Conservation (phyloP, 2,113 vertebrate genomes). For the Hystrix brachyura region DNA sequence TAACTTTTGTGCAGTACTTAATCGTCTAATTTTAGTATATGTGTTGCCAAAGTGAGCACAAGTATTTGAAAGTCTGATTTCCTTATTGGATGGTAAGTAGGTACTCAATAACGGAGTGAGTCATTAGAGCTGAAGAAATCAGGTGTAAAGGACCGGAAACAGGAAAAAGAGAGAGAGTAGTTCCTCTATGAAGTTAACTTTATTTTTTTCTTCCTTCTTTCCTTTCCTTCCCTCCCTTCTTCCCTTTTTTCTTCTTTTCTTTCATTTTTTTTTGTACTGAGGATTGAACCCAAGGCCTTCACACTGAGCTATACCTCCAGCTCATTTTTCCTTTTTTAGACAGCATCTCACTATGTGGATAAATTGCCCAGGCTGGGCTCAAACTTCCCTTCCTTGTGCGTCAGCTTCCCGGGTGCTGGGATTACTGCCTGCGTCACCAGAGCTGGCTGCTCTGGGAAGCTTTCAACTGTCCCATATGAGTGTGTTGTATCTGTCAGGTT, state of each 20-base stretch:
- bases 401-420: not conserved
- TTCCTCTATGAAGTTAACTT: not conserved
- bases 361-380: not conserved
- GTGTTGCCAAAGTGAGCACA: too few relatives aligned
- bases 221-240: too few relatives aligned
- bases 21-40: too few relatives aligned
- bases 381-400: not conserved
- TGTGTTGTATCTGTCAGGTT: conserved; percentile 32
- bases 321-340: not conserved
- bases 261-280: not conserved
- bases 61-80: conserved; percentile 32
- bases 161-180: not conserved
- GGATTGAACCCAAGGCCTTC: not conserved
- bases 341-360: not conserved
- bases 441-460: not conserved
- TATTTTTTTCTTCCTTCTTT: not conserved
- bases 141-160: not conserved
- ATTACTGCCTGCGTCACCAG: not conserved
- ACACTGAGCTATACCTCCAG: not conserved
- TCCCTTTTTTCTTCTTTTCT: not conserved
- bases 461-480: not conserved
- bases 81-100: conserved; percentile 28
- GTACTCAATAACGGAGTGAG: not conserved
- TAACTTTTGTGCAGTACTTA: not conserved
- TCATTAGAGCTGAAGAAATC: conserved; percentile 24